Percentiles rank a stretch among this genome's conserved stretches.
Evolutionary conservation across 2,888 invertebrate genomes (phyloP).

Genomic region (Cyclophora punctaria): DNA sequence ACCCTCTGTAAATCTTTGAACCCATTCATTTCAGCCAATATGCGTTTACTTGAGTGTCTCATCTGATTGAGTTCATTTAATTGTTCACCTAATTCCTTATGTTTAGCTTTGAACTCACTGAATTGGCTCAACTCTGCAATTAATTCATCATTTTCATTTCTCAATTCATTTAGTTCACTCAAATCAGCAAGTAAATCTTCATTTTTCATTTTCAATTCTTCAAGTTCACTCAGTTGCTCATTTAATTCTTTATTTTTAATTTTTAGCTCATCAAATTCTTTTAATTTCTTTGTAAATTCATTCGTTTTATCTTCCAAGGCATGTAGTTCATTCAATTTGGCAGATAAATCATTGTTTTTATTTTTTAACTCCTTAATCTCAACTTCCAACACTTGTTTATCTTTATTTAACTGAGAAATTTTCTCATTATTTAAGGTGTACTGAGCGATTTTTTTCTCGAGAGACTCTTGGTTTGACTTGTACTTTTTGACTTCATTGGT

Average conservation of each 20-base stretch:
- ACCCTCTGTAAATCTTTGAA: conserved; percentile 16
- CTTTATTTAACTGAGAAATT: conserved; percentile 7
- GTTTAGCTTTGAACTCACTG: too few relatives aligned
- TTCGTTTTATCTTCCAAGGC: conserved; percentile 13
- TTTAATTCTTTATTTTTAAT: too few relatives aligned
- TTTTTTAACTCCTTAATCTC: background rate
- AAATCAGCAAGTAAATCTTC: too few relatives aligned
- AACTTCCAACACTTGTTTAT: conserved; percentile 3
- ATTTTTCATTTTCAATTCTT: too few relatives aligned
- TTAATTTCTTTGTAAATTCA: conserved; percentile 12
- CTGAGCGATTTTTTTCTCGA: conserved; percentile 7
- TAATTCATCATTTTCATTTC: too few relatives aligned
- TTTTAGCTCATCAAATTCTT: conserved; percentile 9
- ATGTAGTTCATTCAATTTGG: background rate
- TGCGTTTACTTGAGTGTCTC: too few relatives aligned
- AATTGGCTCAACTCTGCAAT: too few relatives aligned
- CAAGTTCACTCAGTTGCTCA: too few relatives aligned
- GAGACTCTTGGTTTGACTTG: conserved; percentile 2
- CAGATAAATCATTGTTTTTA: background rate
- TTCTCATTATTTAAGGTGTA: background rate
- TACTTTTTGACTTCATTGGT: conserved; percentile 5
- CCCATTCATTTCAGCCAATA: conserved; percentile 18
- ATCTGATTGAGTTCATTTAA: too few relatives aligned
- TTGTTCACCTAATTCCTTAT: too few relatives aligned
- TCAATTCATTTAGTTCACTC: too few relatives aligned